Evolutionary conservation across 2,113 vertebrate species (phyloP).

Genomic region (Telmatochromis sp.): DNA sequence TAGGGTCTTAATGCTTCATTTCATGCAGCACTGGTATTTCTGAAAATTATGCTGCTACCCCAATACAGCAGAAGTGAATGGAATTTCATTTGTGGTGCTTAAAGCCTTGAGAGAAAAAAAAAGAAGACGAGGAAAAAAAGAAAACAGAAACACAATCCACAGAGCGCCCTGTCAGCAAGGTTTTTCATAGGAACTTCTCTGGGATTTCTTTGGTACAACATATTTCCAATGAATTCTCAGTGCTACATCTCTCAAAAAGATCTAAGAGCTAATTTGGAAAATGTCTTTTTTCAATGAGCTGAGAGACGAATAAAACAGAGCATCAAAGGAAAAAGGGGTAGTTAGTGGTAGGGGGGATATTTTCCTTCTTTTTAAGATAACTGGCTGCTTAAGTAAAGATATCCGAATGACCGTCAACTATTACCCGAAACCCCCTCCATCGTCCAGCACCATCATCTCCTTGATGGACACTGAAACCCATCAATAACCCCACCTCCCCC

Average conservation of each 20-base stretch:
- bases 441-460: not conserved
- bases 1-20: constrained; percentile 11
- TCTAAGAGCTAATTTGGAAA: not conserved
- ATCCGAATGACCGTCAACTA: not conserved
- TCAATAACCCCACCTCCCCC: constrained; percentile 18
- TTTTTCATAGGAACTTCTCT: not conserved
- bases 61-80: not conserved
- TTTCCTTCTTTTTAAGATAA: not conserved
- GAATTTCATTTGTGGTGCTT: not conserved
- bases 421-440: not conserved
- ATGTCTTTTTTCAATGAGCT: not conserved
- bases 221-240: not conserved
- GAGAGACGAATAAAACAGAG: not conserved
- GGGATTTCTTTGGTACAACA: not conserved
- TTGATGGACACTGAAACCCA: constrained; percentile 29
- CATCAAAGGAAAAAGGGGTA: not conserved
- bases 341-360: not conserved
- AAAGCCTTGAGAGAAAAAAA: not conserved
- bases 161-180: not conserved
- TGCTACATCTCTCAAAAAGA: not conserved
- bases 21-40: not conserved
- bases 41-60: not conserved
- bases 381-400: not conserved
- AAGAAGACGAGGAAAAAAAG: not conserved
- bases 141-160: not conserved